Evolutionary conservation across 2,113 vertebrate species (phyloP).

Genomic region (Synodontis membranacea): DNA sequence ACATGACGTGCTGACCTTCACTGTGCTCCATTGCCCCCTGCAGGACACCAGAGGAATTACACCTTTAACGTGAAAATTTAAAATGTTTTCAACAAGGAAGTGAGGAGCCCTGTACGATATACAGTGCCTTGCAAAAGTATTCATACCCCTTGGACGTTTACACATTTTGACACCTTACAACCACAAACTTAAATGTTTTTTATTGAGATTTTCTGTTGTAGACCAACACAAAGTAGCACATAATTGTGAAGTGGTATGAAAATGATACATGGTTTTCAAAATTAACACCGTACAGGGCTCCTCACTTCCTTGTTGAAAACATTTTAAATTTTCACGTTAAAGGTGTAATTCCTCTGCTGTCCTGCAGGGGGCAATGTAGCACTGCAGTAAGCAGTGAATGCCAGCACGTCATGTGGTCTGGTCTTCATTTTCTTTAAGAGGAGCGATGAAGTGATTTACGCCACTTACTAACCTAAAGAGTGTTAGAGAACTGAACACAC

Average conservation of each 20-base stretch:
- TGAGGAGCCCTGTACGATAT: too few relatives aligned
- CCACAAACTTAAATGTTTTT: too few relatives aligned
- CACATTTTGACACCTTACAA: too few relatives aligned
- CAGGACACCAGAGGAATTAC: slow-evolving; percentile 17
- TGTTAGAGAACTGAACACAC: not conserved
- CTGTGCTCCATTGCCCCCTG: slow-evolving; percentile 39
- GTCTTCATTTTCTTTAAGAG: not conserved
- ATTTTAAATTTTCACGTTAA: not conserved
- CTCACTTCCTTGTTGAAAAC: not conserved
- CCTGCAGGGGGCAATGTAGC: slow-evolving; percentile 50
- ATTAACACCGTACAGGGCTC: too few relatives aligned
- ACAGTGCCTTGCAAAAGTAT: too few relatives aligned
- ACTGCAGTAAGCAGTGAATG: slow-evolving; percentile 23
- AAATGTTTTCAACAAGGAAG: not conserved
- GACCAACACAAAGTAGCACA: too few relatives aligned
- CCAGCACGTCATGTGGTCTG: not conserved
- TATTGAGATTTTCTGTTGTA: too few relatives aligned
- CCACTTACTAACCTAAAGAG: not conserved
- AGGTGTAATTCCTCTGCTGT: not conserved
- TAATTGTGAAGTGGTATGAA: too few relatives aligned
- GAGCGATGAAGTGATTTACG: not conserved
- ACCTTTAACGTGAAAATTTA: not conserved
- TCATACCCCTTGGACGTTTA: too few relatives aligned
- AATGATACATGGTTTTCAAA: too few relatives aligned
- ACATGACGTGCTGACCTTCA: not conserved